Conservation (phyloP, 2,113 vertebrate genomes). For the Microcebus tavaratra region DNA sequence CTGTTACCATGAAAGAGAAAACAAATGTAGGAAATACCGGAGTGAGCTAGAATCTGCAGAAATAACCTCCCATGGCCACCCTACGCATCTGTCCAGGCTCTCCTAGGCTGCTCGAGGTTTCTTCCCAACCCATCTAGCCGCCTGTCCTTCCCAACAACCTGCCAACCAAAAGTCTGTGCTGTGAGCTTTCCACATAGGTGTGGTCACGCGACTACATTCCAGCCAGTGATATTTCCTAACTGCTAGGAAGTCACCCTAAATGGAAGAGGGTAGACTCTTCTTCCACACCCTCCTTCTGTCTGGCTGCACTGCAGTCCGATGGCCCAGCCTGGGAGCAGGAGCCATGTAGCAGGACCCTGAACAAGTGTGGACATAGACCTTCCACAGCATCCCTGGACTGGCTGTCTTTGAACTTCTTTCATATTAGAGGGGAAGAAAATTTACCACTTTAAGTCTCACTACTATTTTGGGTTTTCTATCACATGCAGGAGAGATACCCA, state of each 20-base stretch:
- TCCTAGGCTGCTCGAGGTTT: not conserved
- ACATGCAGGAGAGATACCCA: too few relatives aligned
- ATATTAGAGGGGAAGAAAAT: not conserved
- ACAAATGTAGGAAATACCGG: not conserved
- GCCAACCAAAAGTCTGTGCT: not conserved
- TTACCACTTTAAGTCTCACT: not conserved
- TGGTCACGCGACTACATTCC: not conserved
- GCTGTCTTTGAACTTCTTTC: not conserved
- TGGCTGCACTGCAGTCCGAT: not conserved
- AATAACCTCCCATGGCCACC: not conserved
- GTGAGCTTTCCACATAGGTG: not conserved
- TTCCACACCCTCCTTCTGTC: not conserved
- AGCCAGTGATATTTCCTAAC: accelerated
- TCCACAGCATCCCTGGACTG: not conserved
- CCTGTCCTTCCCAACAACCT: not conserved
- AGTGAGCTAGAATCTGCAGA: accelerated
- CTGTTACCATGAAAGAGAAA: accelerated
- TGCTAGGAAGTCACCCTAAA: not conserved
- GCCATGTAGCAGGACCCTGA: accelerated
- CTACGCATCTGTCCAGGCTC: not conserved
- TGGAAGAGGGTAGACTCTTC: not conserved
- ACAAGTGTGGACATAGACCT: not conserved
- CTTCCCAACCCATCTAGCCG: not conserved
- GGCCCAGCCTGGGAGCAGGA: too few relatives aligned
- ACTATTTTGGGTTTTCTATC: not conserved